A percentile compares a stretch with the other conserved stretches of the same genome.
Evolutionary conservation across 2,888 invertebrate species (phyloP).

Genomic region (Junonia oenone): DNA sequence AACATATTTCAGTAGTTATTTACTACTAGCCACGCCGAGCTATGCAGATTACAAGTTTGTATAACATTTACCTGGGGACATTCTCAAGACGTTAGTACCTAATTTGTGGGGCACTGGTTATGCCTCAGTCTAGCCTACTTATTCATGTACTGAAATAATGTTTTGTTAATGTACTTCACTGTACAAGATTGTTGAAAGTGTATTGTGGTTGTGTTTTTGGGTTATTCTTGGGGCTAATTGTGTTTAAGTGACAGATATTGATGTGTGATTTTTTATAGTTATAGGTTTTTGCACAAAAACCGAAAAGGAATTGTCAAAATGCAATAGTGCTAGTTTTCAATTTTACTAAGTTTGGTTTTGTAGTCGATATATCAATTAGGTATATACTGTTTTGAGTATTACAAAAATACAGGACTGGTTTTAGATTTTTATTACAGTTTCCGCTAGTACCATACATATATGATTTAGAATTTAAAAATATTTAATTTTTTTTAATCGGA

Average conservation of each 20-base stretch:
- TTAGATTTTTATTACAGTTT: no score
- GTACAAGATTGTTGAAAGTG: background rate
- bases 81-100: conserved; percentile 30
- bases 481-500: no score
- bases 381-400: no score
- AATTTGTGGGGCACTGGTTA: conserved; percentile 23
- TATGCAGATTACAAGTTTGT: conserved; percentile 30
- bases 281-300: no score
- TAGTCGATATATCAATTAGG: no score
- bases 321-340: no score
- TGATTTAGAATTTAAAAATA: no score
- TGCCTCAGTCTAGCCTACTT: conserved; percentile 9
- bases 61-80: conserved; percentile 28
- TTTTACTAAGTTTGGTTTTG: no score
- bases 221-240: background rate
- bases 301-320: no score
- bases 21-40: conserved; percentile 29
- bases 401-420: no score
- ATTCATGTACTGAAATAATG: conserved; percentile 6
- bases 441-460: no score
- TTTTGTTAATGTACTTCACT: background rate
- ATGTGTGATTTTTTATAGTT: no score
- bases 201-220: background rate
- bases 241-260: background rate
- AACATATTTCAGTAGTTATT: conserved; percentile 31